These are phyloP conservation scores for Drosophila biarmipes DNA, from an alignment of 1,140 invertebrate genomes.

Conservation along the genomic window DNA sequence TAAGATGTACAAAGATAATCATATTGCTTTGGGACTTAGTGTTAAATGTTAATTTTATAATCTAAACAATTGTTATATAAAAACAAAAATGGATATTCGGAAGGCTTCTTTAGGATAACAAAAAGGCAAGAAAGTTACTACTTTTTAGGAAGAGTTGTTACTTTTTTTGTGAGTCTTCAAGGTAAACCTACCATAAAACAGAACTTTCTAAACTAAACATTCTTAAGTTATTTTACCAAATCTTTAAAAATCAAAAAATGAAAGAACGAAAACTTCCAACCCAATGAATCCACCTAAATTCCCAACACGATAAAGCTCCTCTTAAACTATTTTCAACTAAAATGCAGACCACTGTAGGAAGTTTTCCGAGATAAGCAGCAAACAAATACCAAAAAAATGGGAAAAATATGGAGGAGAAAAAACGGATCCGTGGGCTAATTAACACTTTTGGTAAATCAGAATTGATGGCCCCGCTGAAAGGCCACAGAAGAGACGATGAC, in stretches of 20 bases:
- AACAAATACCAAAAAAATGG: conserved; percentile 28
- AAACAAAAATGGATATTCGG: too few species aligned
- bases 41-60: too few species aligned
- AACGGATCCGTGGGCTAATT: conserved; percentile 61
- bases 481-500: conserved; percentile 49
- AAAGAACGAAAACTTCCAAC: background rate
- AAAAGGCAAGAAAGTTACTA: too few species aligned
- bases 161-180: too few species aligned
- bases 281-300: conserved; percentile 11
- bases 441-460: conserved; percentile 82
- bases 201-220: too few species aligned
- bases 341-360: conserved; percentile 20
- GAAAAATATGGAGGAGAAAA: conserved; percentile 19
- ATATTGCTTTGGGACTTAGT: too few species aligned
- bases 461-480: conserved; percentile 80
- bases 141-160: too few species aligned
- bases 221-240: too few species aligned
- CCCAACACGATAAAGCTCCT: background rate
- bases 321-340: background rate
- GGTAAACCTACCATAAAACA: too few species aligned
- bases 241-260: background rate
- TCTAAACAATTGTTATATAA: too few species aligned
- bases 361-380: conserved; percentile 26
- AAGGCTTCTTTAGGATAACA: too few species aligned
- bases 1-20: too few species aligned